Conservation (phyloP, 2,888 invertebrate genomes). For the Calameuta idolon region DNA sequence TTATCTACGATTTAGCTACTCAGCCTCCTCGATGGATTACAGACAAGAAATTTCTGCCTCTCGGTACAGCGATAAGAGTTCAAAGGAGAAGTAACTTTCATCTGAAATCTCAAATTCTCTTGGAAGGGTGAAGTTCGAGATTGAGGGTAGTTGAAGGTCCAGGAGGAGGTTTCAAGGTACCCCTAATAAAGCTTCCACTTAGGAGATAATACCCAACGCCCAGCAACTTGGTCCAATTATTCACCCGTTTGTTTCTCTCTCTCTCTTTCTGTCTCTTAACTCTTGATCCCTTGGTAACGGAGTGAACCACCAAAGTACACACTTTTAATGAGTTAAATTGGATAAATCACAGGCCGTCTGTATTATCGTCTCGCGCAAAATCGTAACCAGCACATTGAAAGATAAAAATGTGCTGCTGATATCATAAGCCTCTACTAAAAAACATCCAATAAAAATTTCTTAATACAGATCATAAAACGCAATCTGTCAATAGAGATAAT, state of each 20-base stretch:
- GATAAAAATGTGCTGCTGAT: background rate
- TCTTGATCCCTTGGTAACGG: background rate
- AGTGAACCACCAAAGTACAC: background rate
- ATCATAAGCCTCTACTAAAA: background rate
- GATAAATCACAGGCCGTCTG: background rate
- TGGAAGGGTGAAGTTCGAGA: background rate
- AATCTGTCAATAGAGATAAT: background rate
- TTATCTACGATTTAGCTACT: background rate
- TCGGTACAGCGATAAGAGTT: background rate
- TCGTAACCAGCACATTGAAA: background rate
- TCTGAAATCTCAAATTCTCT: background rate
- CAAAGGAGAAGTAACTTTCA: background rate
- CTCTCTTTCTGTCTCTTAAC: background rate
- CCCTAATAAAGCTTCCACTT: constrained; percentile 6
- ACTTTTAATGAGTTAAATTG: background rate
- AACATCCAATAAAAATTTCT: too few relatives aligned
- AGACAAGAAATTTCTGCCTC: background rate
- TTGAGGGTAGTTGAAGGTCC: background rate
- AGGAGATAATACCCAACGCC: background rate
- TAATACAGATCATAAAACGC: background rate
- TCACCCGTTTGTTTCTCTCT: background rate
- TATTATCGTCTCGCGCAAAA: background rate
- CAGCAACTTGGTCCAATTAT: background rate
- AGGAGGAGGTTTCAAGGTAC: background rate
- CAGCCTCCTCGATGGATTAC: background rate